A percentile compares a stretch with the other conserved stretches of the same genome.
Conservation (phyloP, 2,113 vertebrate species). For the Saguinus imperator region DNA sequence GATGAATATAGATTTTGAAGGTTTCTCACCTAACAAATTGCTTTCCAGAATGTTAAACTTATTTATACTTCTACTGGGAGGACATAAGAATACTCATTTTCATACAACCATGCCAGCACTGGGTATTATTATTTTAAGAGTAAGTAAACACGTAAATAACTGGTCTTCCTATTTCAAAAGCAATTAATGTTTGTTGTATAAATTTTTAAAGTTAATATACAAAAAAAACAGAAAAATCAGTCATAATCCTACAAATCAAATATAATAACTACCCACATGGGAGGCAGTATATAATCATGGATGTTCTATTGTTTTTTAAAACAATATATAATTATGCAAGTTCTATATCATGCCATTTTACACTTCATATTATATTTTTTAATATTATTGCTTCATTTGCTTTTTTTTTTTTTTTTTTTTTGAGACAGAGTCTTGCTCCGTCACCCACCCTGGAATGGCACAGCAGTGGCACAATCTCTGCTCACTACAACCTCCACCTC, state of each 20-base stretch:
- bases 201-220: background rate
- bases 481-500: too few relatives aligned
- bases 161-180: background rate
- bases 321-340: background rate
- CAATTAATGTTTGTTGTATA: background rate
- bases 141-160: background rate
- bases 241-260: background rate
- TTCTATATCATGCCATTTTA: background rate
- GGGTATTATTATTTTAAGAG: background rate
- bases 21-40: constrained; percentile 5
- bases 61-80: background rate
- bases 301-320: background rate
- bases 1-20: background rate
- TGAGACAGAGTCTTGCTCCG: too few relatives aligned
- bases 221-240: background rate
- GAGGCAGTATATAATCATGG: background rate
- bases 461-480: too few relatives aligned
- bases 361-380: background rate
- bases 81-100: background rate
- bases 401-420: too few relatives aligned
- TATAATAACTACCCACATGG: background rate
- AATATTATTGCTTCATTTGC: background rate
- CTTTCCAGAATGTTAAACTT: background rate
- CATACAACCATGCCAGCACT: background rate
- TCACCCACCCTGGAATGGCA: too few relatives aligned